Evolutionary conservation across 1,140 invertebrate species (phyloP).

Genomic region (Brachionus calyciflorus): DNA sequence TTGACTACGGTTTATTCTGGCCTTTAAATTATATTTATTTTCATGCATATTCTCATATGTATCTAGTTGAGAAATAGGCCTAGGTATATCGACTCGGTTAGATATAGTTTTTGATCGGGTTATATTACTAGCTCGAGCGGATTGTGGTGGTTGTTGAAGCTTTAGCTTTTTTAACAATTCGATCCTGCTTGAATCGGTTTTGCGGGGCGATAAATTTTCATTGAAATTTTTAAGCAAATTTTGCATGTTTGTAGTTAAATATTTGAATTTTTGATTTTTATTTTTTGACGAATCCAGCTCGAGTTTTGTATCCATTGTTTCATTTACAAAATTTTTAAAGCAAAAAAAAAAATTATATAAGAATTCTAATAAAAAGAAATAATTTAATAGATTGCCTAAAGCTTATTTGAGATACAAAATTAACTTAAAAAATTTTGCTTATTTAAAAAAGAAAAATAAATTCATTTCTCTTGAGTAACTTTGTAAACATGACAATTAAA

Average conservation of each 20-base stretch:
- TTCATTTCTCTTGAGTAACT: no score
- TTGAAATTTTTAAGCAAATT: conserved; percentile 36
- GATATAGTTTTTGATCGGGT: background rate
- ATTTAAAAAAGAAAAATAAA: no score
- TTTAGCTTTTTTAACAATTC: background rate
- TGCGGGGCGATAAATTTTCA: background rate
- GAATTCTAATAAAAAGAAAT: no score
- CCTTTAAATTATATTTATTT: background rate
- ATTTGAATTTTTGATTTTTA: conserved; percentile 29
- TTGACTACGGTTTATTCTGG: conserved; percentile 15
- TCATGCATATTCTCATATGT: background rate
- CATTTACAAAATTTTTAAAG: background rate
- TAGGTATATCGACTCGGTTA: background rate
- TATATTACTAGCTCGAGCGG: background rate
- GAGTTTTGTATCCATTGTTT: background rate
- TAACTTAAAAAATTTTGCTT: no score
- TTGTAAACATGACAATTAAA: no score
- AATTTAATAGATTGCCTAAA: no score
- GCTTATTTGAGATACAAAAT: no score
- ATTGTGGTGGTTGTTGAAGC: background rate
- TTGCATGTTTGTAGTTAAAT: conserved; percentile 40
- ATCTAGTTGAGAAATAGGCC: background rate
- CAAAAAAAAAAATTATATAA: no score
- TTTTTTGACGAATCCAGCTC: background rate
- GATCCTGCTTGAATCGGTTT: background rate